These are phyloP conservation scores for Deroplatys truncata DNA, from an alignment of 2,888 invertebrate species.

Conservation along the genomic window DNA sequence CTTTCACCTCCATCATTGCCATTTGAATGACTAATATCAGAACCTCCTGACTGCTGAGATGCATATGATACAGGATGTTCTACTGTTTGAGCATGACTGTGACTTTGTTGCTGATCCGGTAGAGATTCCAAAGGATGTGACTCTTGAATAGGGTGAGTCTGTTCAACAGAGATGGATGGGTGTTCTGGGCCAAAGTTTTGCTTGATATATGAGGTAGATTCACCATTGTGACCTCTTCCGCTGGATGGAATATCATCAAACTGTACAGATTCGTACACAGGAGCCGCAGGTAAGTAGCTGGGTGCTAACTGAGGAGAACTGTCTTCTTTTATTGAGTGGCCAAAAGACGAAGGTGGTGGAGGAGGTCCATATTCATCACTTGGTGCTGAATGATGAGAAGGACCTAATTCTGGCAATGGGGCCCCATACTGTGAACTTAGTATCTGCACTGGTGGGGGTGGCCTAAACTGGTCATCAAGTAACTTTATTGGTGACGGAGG, in stretches of 20 bases:
- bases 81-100: background rate
- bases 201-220: background rate
- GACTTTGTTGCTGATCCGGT: background rate
- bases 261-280: background rate
- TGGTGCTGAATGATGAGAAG: background rate
- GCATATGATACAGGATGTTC: background rate
- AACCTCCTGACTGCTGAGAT: background rate
- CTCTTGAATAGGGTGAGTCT: background rate
- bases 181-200: background rate
- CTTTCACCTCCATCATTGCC: background rate
- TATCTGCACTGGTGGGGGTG: background rate
- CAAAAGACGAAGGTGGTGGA: background rate
- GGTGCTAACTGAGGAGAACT: background rate
- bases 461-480: conserved; percentile 39
- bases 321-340: background rate
- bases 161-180: background rate
- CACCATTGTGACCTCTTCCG: background rate
- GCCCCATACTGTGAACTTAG: background rate
- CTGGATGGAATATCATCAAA: background rate
- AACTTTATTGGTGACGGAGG: conserved; percentile 32
- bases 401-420: background rate
- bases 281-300: conserved; percentile 6
- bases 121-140: background rate
- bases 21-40: background rate
- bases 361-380: conserved; percentile 37